Percentiles rank a stretch among this genome's conserved stretches.
phyloP scores from a whole-genome alignment of 2,888 invertebrate genomes.

The Epirrhoe alternata region DNA sequence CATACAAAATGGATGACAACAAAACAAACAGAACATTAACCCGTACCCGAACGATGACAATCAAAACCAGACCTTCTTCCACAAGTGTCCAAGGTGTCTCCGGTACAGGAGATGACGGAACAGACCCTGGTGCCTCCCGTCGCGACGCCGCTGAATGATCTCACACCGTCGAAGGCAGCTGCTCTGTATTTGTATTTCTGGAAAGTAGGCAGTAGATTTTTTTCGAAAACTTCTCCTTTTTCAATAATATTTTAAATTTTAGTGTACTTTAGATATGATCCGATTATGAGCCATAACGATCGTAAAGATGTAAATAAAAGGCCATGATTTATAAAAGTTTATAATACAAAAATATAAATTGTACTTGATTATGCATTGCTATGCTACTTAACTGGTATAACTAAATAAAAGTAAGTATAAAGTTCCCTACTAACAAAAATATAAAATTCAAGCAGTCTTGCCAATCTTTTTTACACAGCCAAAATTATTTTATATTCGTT shows the following conservation, averaged over 20 bases:
- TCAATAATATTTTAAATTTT: no score
- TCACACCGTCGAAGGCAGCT: conserved; percentile 79
- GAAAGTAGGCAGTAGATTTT: conserved; percentile 31
- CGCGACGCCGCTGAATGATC: conserved; percentile 73
- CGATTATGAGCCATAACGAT: no score
- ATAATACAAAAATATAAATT: neutral
- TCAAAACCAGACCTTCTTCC: conserved; percentile 61
- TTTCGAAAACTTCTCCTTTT: no score
- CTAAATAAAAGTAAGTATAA: no score
- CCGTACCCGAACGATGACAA: neutral
- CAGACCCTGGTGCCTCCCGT: conserved; percentile 81
- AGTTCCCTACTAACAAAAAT: no score
- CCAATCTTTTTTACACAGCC: neutral
- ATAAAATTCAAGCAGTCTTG: neutral
- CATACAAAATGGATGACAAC: neutral
- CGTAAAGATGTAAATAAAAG: no score
- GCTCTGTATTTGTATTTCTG: conserved; percentile 80
- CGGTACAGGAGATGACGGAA: conserved; percentile 80
- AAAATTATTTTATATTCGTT: neutral
- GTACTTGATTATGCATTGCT: neutral
- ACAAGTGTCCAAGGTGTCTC: conserved; percentile 73
- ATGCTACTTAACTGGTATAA: no score
- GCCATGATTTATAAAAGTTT: neutral
- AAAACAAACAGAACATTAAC: conserved; percentile 1
- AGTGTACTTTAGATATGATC: no score